These are phyloP conservation scores for Protobothrops flavoviridis DNA, from an alignment of 2,113 vertebrate species.

Conservation along the genomic window DNA sequence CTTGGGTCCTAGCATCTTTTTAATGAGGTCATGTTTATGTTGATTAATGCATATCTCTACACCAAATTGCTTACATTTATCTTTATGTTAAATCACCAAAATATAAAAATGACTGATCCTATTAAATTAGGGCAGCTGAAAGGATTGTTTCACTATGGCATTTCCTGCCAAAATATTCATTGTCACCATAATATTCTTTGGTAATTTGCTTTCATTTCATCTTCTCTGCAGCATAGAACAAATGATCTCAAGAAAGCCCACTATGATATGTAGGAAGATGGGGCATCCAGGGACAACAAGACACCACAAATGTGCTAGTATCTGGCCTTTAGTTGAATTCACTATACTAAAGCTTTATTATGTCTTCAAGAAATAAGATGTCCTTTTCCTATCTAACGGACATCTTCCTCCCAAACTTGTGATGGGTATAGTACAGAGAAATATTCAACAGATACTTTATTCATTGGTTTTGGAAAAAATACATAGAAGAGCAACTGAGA, in stretches of 20 bases:
- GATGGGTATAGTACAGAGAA: neutral
- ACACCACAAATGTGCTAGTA: no score
- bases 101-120: neutral
- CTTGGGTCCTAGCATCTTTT: neutral
- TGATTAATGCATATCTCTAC: neutral
- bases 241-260: neutral
- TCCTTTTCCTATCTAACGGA: neutral
- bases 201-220: neutral
- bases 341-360: neutral
- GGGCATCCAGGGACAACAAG: neutral
- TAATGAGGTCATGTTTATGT: neutral
- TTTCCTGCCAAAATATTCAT: neutral
- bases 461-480: neutral
- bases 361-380: neutral
- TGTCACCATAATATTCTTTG: neutral
- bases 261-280: neutral
- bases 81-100: neutral
- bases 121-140: neutral
- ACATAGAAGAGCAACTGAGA: no score
- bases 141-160: neutral
- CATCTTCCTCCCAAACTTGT: neutral
- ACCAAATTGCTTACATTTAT: neutral
- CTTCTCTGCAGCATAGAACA: neutral
- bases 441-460: neutral
- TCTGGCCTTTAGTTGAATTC: neutral